These are phyloP conservation scores for Monodelphis domestica DNA, from an alignment of 2,797 vertebrate species.

Conservation along the genomic window DNA sequence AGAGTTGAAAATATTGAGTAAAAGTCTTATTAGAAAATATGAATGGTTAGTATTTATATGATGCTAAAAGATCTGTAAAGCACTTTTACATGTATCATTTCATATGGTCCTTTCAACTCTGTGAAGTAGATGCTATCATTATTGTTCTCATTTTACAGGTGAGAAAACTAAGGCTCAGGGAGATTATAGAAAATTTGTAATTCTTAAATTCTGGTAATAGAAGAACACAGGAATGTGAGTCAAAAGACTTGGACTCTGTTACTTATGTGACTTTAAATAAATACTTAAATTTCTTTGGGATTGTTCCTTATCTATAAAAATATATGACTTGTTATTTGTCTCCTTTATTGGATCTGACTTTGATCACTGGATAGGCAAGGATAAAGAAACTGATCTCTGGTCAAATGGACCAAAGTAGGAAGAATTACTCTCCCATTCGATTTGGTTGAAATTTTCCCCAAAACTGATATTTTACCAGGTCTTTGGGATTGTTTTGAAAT, in stretches of 20 bases:
- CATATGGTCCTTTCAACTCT: neutral
- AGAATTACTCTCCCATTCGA: neutral
- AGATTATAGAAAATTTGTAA: neutral
- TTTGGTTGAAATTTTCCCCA: neutral
- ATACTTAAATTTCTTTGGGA: neutral
- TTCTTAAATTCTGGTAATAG: neutral
- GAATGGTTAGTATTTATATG: neutral
- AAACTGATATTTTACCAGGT: neutral
- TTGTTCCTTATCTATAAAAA: neutral
- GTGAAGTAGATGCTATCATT: neutral
- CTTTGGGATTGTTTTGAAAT: neutral
- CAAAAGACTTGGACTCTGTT: neutral
- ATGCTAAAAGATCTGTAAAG: neutral
- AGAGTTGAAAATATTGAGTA: neutral
- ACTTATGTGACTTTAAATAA: neutral
- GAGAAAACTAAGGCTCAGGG: neutral
- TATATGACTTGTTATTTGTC: neutral
- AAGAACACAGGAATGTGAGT: neutral
- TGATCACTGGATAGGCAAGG: neutral
- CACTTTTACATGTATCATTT: neutral
- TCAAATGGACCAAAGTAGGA: neutral
- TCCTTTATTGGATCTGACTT: neutral
- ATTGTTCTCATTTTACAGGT: neutral
- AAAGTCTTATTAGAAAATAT: neutral
- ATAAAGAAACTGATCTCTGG: neutral